Evolutionary conservation across 2,797 vertebrate genomes (phyloP), one percentile per base, ranked within the genome.

Genomic region (Cichlasoma orientale): DNA sequence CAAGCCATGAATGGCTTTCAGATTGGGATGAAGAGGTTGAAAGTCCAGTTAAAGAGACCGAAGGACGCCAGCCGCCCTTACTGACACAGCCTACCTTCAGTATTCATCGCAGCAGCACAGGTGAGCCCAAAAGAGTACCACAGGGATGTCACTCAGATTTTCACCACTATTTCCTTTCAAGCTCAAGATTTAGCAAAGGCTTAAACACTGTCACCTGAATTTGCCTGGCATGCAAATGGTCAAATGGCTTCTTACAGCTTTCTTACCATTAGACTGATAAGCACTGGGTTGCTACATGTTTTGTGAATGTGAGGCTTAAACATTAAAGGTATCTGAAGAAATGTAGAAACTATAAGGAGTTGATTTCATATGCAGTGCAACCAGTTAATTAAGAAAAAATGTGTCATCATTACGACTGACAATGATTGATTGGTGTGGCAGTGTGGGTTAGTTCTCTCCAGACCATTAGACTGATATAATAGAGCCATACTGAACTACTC

Each of bases 1-100:
- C 98, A 99, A 92, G 97, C 98, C 94, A 99, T 99, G 98, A 99
- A 99, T n/a, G 98, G 98, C 92, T 99, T 99, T 94, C 98, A 99
- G 94, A 97, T 99, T 31, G 98, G 98, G 74, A 99, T 98, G 97
- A 99, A 99, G 90, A 96, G 98, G 90, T 97, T 99, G 95, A 99
- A 99, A 95, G 98, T 99, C 25, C 98, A 99, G 93, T 93, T 99
- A 91, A 99, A 99, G 93, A 95, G 98, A 94, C 98, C 98, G 90
- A 99, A 98, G 95, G 98, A 99, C 78, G 97, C 97, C 41, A 98
- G 95, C 92, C 98, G 98, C 88, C 97, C 97, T 82, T 99, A 99
- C 96, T 99, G 98, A 99, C 95, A 93, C 92, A 90, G 81, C 90
- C 89, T 83, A 88, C 87, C 88, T 84, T 92, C 90, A 90, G 86